These are phyloP conservation scores for Brachionichthys hirsutus DNA, from an alignment of 2,113 vertebrate species.

Conservation along the genomic window DNA sequence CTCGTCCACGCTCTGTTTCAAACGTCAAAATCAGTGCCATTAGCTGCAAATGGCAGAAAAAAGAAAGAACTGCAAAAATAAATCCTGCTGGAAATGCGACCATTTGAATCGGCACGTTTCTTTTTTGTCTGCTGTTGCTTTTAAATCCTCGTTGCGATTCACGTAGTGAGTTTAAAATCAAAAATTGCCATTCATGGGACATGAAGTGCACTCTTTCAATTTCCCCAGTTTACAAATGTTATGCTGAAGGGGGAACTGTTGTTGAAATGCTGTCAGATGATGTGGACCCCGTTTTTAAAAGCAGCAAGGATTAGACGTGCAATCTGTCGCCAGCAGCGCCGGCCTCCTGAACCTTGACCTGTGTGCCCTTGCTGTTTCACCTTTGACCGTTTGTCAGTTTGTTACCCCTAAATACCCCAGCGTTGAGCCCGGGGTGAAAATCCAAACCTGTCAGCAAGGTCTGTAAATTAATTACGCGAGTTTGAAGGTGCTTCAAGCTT, in stretches of 20 bases:
- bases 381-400: conserved; percentile 59
- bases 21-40: conserved; percentile 79
- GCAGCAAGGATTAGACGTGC: conserved; percentile 68
- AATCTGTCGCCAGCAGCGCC: conserved; percentile 85
- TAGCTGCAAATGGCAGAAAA: conserved; percentile 83
- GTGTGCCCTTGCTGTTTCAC: conserved; percentile 55
- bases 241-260: conserved; percentile 89
- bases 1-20: conserved; percentile 56
- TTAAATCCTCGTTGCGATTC: conserved; percentile 78
- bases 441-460: conserved; percentile 39
- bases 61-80: conserved; percentile 66
- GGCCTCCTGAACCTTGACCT: conserved; percentile 73
- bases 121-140: conserved; percentile 72
- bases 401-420: conserved; percentile 75
- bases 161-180: conserved; percentile 86
- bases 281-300: conserved; percentile 81
- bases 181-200: conserved; percentile 88
- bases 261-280: conserved; percentile 84
- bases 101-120: conserved; percentile 63
- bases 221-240: conserved; percentile 98
- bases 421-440: conserved; percentile 72
- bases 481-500: no score
- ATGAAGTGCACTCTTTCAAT: conserved; percentile 95
- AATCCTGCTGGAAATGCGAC: conserved; percentile 78
- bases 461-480: conserved; percentile 29